phyloP scores from a whole-genome alignment of 2,888 invertebrate genomes.

The Hyles lineata region DNA sequence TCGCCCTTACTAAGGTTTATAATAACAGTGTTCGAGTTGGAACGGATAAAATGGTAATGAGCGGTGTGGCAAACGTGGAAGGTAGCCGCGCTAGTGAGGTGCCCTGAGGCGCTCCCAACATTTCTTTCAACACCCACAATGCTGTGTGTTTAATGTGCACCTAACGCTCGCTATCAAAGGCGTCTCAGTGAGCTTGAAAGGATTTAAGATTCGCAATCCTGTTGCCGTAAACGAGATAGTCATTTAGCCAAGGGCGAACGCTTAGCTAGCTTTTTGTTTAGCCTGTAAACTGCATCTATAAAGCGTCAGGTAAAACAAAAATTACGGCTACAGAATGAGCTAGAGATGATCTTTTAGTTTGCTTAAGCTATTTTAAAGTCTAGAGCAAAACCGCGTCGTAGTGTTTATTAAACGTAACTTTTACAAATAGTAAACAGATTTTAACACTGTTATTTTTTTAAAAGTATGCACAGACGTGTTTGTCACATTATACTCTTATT shows the following conservation, averaged over 20 bases:
- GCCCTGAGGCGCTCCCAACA: constrained; percentile 67
- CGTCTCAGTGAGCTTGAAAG: constrained; percentile 66
- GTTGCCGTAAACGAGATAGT: constrained; percentile 75
- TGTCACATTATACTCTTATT: too few relatives aligned
- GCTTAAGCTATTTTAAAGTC: constrained; percentile 36
- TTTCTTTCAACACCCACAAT: constrained; percentile 82
- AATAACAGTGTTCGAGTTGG: constrained; percentile 75
- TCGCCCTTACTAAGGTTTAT: constrained; percentile 70
- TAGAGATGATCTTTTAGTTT: constrained; percentile 43
- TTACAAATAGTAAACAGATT: too few relatives aligned
- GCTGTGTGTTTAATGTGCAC: constrained; percentile 78
- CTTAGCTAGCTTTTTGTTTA: constrained; percentile 59
- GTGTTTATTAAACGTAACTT: too few relatives aligned
- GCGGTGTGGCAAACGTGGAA: constrained; percentile 44
- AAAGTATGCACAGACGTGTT: too few relatives aligned
- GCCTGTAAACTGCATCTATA: constrained; percentile 58
- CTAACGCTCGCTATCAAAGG: constrained; percentile 72
- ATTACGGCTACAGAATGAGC: constrained; percentile 58
- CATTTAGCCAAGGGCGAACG: constrained; percentile 76
- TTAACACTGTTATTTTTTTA: too few relatives aligned
- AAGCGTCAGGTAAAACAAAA: constrained; percentile 61
- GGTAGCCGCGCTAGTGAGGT: constrained; percentile 63
- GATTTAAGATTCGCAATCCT: constrained; percentile 75
- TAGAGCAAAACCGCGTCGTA: not conserved
- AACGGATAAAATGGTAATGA: constrained; percentile 78